Evolutionary conservation across 2,797 vertebrate genomes (phyloP).

Genomic region (Sylvia borin): DNA sequence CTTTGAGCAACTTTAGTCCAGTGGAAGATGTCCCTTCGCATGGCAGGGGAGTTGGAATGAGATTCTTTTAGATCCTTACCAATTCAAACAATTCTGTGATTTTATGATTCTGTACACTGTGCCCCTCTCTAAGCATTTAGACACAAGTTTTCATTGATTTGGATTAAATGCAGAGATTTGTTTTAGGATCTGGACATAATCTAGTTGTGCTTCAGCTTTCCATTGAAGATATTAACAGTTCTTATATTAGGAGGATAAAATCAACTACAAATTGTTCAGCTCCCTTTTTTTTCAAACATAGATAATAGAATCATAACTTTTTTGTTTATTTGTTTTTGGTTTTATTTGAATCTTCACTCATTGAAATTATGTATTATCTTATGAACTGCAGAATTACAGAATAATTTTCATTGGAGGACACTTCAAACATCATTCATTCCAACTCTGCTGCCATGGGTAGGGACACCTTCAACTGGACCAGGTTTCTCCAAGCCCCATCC

Average conservation of each 20-base stretch:
- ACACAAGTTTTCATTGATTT: neutral
- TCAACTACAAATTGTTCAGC: neutral
- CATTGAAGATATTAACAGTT: neutral
- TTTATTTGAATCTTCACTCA: neutral
- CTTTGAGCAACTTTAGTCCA: neutral
- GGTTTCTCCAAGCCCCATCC: neutral
- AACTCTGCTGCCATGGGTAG: fast-evolving
- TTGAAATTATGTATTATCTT: neutral
- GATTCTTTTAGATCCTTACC: neutral
- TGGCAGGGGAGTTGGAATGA: neutral
- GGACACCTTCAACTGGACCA: fast-evolving
- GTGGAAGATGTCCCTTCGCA: too few species aligned
- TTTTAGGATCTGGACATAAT: neutral
- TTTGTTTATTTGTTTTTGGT: neutral
- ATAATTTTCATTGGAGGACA: neutral
- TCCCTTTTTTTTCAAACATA: neutral
- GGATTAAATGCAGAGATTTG: neutral
- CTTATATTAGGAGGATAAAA: neutral
- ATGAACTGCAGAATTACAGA: neutral
- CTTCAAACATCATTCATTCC: neutral
- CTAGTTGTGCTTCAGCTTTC: neutral
- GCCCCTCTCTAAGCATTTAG: neutral
- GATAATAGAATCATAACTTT: neutral
- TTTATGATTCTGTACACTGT: neutral
- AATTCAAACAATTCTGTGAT: neutral